Evolutionary conservation across 2,888 invertebrate species (phyloP).

Genomic region (Cerastis leucographa): DNA sequence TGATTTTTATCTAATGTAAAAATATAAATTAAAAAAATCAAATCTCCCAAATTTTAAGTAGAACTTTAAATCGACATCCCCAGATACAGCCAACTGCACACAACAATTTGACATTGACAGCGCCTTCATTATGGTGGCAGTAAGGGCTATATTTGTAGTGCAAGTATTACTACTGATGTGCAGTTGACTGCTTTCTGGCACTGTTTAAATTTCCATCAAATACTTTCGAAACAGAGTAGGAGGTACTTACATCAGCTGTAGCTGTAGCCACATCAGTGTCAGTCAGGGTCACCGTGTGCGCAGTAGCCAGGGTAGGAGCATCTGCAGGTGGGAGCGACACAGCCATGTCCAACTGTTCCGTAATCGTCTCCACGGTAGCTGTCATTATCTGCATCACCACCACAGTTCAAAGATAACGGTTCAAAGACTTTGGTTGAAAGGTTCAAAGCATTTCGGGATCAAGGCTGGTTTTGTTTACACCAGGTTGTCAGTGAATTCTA

Average conservation of each 20-base stretch:
- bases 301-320: conserved; percentile 93
- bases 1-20: not conserved
- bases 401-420: not conserved
- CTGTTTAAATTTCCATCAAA: not conserved
- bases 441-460: conserved; percentile 44
- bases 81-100: not conserved
- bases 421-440: conserved; percentile 25
- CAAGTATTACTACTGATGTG: not conserved
- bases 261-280: conserved; percentile 96
- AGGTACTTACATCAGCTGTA: conserved; percentile 84
- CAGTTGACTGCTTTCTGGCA: not conserved
- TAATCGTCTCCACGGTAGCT: conserved; percentile 98
- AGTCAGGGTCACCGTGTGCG: conserved; percentile 96
- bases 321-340: conserved; percentile 94
- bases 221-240: not conserved
- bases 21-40: not conserved
- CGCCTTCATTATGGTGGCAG: not conserved
- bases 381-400: conserved; percentile 94
- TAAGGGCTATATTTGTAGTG: not conserved
- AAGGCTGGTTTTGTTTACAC: conserved; percentile 23
- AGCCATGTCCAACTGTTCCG: conserved; percentile 97
- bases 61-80: not conserved
- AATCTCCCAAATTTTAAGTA: not conserved
- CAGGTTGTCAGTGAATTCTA: conserved; percentile 45
- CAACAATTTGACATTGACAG: not conserved